Evolutionary conservation across 2,113 vertebrate species (phyloP), one percentile per base, ranked within the genome.

Genomic region (Vimba vimba): DNA sequence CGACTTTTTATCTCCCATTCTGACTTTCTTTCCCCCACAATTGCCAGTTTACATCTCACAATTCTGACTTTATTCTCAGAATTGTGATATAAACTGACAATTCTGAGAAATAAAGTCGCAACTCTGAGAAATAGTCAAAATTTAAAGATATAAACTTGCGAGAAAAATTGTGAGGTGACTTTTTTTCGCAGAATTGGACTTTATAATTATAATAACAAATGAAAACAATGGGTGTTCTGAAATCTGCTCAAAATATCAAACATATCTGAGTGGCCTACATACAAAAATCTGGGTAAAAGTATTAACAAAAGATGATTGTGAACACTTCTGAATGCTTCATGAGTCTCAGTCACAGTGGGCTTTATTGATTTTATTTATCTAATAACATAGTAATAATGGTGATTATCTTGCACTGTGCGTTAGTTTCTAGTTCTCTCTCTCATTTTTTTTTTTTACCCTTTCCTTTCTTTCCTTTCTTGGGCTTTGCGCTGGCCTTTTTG

Each of bases 401-500:
- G 21, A 60, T 62, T 6, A 6, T 71, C 1, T 25, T 55, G 64
- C 36, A 2, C 17, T 50, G 12, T 80, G 23, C 57, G 10, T 43
- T 64, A 4, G 27, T 50, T 10, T 80, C 23, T 77, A 68, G 30
- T 8, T 23, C 17, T 27, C 15, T n/a, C 52, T n/a, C 55, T 57
- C 82, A 91, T 86, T 92, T 92, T 17, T 9, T 69, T 87, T 92
- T 92, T 60, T 90, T 95, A 69, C 83, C 87, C 78, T 90, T 89
- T 19, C 84, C 87, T 74, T 92, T 93, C 79, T 93, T 96, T 68
- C 82, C 87, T 47, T 92, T 91, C 83, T 88, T 90, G 59, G 83
- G 84, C 66, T 93, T 93, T 33, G 64, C 85, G 52, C 90, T 94
- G 23, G 69, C 84, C 78, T 92, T 94, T 55, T 93, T 94, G 88